A percentile compares a stretch with the other conserved stretches of the same genome.
Evolutionary conservation across 2,888 invertebrate species (phyloP).

Genomic region (Vesta saturnalis): DNA sequence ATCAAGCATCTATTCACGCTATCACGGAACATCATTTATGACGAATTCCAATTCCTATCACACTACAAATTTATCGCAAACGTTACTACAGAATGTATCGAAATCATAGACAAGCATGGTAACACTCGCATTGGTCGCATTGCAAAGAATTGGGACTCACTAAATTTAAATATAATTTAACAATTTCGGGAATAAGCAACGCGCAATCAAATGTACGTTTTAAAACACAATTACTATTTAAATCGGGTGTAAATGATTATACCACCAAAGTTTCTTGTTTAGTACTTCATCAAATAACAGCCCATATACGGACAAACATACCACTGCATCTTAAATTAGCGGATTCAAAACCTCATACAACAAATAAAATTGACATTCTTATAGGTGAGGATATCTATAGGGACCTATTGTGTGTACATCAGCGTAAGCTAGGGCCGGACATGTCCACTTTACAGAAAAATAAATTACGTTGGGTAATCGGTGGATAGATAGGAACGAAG

Average conservation of each 20-base stretch:
- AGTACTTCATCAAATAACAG: slow-evolving; percentile 20
- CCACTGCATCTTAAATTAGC: slow-evolving; percentile 13
- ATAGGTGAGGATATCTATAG: slow-evolving; percentile 6
- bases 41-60: no score
- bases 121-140: no score
- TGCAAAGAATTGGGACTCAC: no score
- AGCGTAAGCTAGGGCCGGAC: slow-evolving; percentile 13
- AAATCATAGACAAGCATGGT: no score
- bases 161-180: slow-evolving; percentile 12
- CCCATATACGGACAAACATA: slow-evolving; percentile 15
- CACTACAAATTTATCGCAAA: no score
- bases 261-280: slow-evolving; percentile 19
- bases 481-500: background rate
- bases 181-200: slow-evolving; percentile 26
- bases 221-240: slow-evolving; percentile 15
- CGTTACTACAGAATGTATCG: no score
- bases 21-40: no score
- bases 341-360: slow-evolving; percentile 4
- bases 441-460: slow-evolving; percentile 15
- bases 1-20: no score
- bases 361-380: slow-evolving; percentile 8
- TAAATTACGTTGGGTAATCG: slow-evolving; percentile 15
- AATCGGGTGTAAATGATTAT: slow-evolving; percentile 25
- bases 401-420: slow-evolving; percentile 1
- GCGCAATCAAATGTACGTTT: slow-evolving; percentile 13